Evolutionary conservation across 2,888 invertebrate species (phyloP), one percentile per base, ranked within the genome.

Genomic region (Spodoptera exigua): DNA sequence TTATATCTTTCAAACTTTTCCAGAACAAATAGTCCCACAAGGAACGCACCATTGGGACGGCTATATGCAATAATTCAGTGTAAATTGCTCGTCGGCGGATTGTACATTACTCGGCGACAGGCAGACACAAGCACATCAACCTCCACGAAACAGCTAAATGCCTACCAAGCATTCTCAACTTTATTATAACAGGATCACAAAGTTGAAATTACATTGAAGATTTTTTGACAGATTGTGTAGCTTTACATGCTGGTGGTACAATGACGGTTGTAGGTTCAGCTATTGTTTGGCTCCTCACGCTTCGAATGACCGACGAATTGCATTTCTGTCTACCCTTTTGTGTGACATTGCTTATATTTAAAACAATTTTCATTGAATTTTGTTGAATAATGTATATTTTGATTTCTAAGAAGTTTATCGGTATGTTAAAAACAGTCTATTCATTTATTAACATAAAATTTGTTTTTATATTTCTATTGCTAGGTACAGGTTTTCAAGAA

Each of bases 61-160:
- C 69, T 79, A 75, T 81, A 79, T 80, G 85, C 85, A 84, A 86
- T 87, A 87, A 87, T 83, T 87, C 86, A 86, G 82, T 65, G 80
- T 78, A 83, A 85, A 86, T 83, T 84, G 84, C 81, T 80, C 80
- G 78, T 80, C 79, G 76, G 73, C 74, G 71, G 60, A 75, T 76
- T 74, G 79, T 79, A 81, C 83, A 82, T 84, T 85, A 83, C 78
- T 66, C 63, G 56, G 74, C 78, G 79, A 82, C 83, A 76, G 27
- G 7, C 27, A 27, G 27, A 27, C 27, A 27, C 7, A 27, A 27
- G 27, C 27, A 27, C 7, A 7, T 27, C 27, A 27, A 27, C 27
- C 27, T 27, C 27, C 27, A 27, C 27, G 27, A 0, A 27, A 7
- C 27, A 9, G 27, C 7, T 9, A 27, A 27, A 27, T 5, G 7